Evolutionary conservation across 2,888 invertebrate genomes (phyloP).

Genomic region (Entomobrya multifasciata): DNA sequence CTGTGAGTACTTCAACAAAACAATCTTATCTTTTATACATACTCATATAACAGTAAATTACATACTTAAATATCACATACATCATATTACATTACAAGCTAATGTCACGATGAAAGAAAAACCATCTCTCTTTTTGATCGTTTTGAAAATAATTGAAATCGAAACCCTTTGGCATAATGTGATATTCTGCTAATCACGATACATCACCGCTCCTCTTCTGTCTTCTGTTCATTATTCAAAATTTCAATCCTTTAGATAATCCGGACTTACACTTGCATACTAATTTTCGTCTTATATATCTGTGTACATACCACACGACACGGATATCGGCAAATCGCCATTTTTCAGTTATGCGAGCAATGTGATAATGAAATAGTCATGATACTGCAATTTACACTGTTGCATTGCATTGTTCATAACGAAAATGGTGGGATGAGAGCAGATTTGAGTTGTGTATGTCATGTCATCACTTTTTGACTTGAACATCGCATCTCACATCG

Average conservation of each 20-base stretch:
- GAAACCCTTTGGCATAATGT: conserved; percentile 34
- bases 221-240: conserved; percentile 7
- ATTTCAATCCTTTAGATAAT: conserved; percentile 26
- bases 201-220: neutral
- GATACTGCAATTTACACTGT: conserved; percentile 35
- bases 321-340: conserved; percentile 8
- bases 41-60: too few species aligned
- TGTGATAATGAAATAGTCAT: conserved; percentile 33
- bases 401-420: conserved; percentile 18
- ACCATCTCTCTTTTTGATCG: conserved; percentile 16
- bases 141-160: conserved; percentile 13
- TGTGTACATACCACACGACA: neutral
- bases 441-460: conserved; percentile 28
- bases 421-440: neutral
- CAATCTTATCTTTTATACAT: too few species aligned
- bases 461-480: conserved; percentile 39
- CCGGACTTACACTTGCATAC: conserved; percentile 35
- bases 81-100: too few species aligned
- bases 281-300: too few species aligned
- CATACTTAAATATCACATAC: too few species aligned
- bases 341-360: conserved; percentile 21
- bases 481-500: neutral
- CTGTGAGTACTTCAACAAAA: neutral
- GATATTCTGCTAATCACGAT: conserved; percentile 21
- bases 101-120: too few species aligned